These are phyloP conservation scores for Psephotus haematonotus DNA, from an alignment of 2,113 vertebrate genomes.

Conservation along the genomic window DNA sequence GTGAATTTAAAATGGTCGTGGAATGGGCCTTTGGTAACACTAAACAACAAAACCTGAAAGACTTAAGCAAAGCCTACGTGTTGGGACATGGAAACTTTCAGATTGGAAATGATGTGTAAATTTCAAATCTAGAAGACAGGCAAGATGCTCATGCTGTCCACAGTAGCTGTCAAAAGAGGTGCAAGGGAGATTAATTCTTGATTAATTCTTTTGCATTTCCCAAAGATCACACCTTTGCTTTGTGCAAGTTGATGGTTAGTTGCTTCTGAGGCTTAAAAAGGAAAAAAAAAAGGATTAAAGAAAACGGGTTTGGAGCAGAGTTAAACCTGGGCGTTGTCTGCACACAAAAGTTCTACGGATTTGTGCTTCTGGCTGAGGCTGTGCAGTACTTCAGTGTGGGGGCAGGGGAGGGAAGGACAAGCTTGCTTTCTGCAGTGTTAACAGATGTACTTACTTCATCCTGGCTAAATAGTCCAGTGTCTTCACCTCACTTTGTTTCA, in stretches of 20 bases:
- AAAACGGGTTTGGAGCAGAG: not conserved
- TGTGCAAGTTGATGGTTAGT: not conserved
- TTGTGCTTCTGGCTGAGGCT: not conserved
- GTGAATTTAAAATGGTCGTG: not conserved
- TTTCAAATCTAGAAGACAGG: not conserved
- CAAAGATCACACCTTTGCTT: not conserved
- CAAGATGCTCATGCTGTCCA: not conserved
- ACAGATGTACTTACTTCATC: not conserved
- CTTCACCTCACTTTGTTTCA: not conserved
- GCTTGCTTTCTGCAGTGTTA: fast-evolving
- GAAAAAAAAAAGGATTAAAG: not conserved
- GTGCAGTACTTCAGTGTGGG: not conserved
- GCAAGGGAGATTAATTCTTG: not conserved
- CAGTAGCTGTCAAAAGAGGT: not conserved
- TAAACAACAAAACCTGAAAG: not conserved
- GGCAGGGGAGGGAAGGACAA: too few species aligned
- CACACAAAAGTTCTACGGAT: not conserved
- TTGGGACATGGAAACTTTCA: not conserved
- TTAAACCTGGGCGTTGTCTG: not conserved
- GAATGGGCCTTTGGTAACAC: not conserved
- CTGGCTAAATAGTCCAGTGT: not conserved
- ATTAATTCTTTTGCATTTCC: not conserved
- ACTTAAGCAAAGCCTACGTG: not conserved
- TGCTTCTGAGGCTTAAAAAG: not conserved
- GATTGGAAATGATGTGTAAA: fast-evolving